Evolutionary conservation across 2,888 invertebrate genomes (phyloP), one percentile per base, ranked within the genome.

Genomic region (Xestia xanthographa): DNA sequence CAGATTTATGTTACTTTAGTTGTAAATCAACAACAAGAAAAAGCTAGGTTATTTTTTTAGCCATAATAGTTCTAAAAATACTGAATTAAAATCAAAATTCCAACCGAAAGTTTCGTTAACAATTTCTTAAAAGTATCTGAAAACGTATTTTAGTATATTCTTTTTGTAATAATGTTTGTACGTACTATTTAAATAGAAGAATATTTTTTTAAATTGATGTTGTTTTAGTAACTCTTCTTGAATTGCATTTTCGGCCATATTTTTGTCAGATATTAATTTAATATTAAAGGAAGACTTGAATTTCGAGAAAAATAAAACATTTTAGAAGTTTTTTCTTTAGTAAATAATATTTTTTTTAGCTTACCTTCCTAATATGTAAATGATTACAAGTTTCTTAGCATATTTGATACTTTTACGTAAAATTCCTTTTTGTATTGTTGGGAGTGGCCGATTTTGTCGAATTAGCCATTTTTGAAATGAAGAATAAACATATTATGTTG

Each of bases 161-260:
- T 56, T 50, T 65, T 26, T 41, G 48, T 66, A 26, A n/a, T 20
- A 26, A 12, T 45, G 3, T 56, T 63, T 79, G 48, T 79, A 79
- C 41, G 8, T 1, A 12, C 14, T 56, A 17, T 48, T 45, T 8
- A 26, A 45, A n/a, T 34, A 29, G 2, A 63, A 29, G 20, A 68
- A 11, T 76, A 29, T 62, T 63, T 45, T 38, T 67, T 75, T 41
- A 1, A 6, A 29, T 34, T 58, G 22, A 9, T 0, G 0, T n/a
- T 45, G 0, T 12, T 41, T 68, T 22, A 5, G 0, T 14, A 77
- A 77, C 77, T 78, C 77, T 80, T 78, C 77, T 72, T 72, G 43
- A 53, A 26, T 72, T 34, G 9, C 9, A 43, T 34, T 71, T 38
- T 45, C 41, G 56, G 48, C 41, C 2, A 1, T 38, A 9, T 45